These are phyloP conservation scores for Trachelus stipa DNA, from an alignment of 2,888 invertebrate genomes.

Conservation along the genomic window DNA sequence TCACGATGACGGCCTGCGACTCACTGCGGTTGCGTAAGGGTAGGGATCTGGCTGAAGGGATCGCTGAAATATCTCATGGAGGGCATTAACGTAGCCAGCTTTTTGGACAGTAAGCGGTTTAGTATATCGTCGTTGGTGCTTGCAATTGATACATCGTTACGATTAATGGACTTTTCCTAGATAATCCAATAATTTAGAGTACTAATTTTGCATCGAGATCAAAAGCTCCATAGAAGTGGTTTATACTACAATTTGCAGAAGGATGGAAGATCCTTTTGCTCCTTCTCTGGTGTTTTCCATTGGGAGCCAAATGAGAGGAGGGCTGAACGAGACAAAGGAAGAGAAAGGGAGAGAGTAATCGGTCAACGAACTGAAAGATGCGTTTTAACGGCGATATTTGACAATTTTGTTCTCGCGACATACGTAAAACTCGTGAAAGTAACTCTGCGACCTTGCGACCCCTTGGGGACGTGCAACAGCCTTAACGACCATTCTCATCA, in stretches of 20 bases:
- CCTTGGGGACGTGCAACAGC: background rate
- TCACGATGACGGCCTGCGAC: background rate
- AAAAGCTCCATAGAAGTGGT: background rate
- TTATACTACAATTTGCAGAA: background rate
- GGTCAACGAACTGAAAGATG: background rate
- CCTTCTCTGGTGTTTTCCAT: background rate
- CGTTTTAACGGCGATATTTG: background rate
- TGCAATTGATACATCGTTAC: slow-evolving; percentile 36
- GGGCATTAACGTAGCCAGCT: background rate
- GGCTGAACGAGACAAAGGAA: background rate
- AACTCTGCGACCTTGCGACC: background rate
- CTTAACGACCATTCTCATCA: background rate
- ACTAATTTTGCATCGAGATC: background rate
- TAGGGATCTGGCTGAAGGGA: background rate
- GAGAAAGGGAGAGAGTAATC: background rate
- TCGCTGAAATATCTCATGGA: slow-evolving; percentile 3
- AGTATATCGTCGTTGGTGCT: slow-evolving; percentile 10
- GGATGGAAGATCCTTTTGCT: background rate
- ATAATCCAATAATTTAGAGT: background rate
- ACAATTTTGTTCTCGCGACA: background rate
- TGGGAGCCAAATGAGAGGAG: background rate
- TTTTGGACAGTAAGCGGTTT: background rate
- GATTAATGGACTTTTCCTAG: slow-evolving; percentile 24
- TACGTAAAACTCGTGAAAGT: background rate
- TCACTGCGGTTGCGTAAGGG: background rate